Conservation (phyloP, 92 coral and sea anemone species). For the Phenganax subtilis region DNA sequence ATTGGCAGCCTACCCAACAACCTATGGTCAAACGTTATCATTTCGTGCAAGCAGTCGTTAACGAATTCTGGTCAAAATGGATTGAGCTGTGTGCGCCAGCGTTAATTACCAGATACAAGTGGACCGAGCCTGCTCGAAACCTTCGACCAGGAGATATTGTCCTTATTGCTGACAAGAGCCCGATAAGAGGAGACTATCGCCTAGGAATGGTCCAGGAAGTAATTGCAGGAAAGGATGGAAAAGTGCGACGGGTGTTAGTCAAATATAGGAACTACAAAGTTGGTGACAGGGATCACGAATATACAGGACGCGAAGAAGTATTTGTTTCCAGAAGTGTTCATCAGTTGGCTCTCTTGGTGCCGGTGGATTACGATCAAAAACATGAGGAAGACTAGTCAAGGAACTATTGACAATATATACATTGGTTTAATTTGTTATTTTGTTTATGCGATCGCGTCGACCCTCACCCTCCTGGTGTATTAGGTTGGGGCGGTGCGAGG, state of each 20-base stretch:
- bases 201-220: conserved; percentile 46
- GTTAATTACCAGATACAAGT: conserved; percentile 13
- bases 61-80: conserved; percentile 60
- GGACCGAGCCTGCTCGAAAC: conserved; percentile 44
- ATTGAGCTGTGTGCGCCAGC: conserved; percentile 58
- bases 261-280: conserved; percentile 38
- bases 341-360: conserved; percentile 19
- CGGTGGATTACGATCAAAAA: conserved; percentile 37
- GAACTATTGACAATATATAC: neutral
- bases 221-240: conserved; percentile 32
- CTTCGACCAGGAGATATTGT: conserved; percentile 43
- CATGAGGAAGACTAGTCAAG: conserved; percentile 7
- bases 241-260: conserved; percentile 36
- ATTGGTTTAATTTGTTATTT: conserved; percentile 14
- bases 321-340: conserved; percentile 15
- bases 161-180: conserved; percentile 41
- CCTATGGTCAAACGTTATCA: conserved; percentile 43
- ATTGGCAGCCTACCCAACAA: conserved; percentile 33
- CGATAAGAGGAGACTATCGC: conserved; percentile 41
- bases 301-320: neutral
- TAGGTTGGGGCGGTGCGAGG: conserved; percentile 2
- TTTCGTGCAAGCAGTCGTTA: conserved; percentile 55
- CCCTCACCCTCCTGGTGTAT: conserved; percentile 42
- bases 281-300: conserved; percentile 41
- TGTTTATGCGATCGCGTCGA: conserved; percentile 31